A percentile compares a stretch with the other conserved stretches of the same genome.
Evolutionary conservation across 37 sponge, comb jelly and placozoan species (phyloP).

Genomic region (Spongia lamella): DNA sequence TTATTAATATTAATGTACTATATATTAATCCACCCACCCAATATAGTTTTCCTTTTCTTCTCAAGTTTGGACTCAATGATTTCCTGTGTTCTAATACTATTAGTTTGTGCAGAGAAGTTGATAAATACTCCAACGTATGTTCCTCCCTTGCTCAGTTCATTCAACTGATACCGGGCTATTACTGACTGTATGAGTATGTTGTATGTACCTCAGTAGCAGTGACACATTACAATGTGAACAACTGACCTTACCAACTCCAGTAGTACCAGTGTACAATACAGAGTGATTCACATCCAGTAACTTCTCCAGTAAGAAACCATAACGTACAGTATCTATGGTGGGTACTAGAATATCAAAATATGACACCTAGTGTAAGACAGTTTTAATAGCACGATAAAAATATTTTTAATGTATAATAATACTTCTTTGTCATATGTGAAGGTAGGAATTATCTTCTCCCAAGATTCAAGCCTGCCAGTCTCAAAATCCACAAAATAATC

Average conservation of each 20-base stretch:
- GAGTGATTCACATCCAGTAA: constrained; percentile 70
- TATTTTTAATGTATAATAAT: too few species aligned
- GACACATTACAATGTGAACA: too few species aligned
- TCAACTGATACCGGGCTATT: constrained; percentile 84
- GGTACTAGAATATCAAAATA: constrained; percentile 97
- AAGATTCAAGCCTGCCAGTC: constrained; percentile 69
- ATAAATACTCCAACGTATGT: constrained; percentile 72
- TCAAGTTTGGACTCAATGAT: constrained; percentile 97
- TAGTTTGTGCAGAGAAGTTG: constrained; percentile 99
- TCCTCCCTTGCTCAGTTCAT: constrained; percentile 65
- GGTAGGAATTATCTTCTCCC: constrained; percentile 91
- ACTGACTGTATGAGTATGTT: constrained; percentile 77
- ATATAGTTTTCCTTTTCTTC: constrained; percentile 95
- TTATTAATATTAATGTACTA: background rate
- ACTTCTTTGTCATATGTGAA: constrained; percentile 87
- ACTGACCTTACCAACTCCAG: constrained; percentile 95
- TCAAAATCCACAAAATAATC: constrained; percentile 90
- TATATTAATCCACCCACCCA: constrained; percentile 46
- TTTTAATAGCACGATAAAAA: too few species aligned
- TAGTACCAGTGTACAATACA: constrained; percentile 96
- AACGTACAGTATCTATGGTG: constrained; percentile 93
- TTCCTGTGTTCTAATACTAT: constrained; percentile 91
- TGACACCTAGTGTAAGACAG: constrained; percentile 37
- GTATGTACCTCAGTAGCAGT: background rate
- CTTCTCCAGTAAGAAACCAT: constrained; percentile 91